These are phyloP conservation scores for Spodoptera exigua DNA, from an alignment of 2,888 invertebrate genomes.

Conservation along the genomic window DNA sequence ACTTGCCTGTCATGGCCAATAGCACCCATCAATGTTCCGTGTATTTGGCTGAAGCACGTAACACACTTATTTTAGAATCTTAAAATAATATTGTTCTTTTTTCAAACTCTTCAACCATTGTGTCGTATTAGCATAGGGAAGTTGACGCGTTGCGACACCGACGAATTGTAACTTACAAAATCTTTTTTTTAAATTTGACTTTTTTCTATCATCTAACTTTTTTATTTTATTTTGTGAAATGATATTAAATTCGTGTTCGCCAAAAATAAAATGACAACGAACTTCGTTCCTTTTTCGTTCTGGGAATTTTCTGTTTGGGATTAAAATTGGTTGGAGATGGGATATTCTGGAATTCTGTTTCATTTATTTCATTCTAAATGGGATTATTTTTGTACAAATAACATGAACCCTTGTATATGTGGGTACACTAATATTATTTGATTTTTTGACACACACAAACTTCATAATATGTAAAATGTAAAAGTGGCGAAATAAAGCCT, in stretches of 20 bases:
- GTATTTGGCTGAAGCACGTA: constrained; percentile 82
- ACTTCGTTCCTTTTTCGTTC: no score
- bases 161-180: constrained; percentile 54
- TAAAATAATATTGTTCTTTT: constrained; percentile 67
- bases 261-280: background rate
- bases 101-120: constrained; percentile 49
- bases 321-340: no score
- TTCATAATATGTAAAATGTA: no score
- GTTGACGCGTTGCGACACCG: constrained; percentile 57
- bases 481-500: constrained; percentile 15
- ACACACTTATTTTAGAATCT: constrained; percentile 80
- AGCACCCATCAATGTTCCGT: constrained; percentile 85
- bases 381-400: no score
- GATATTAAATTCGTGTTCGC: constrained; percentile 1
- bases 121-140: constrained; percentile 55
- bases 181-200: constrained; percentile 12
- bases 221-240: constrained; percentile 15
- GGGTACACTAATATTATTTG: no score
- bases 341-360: no score
- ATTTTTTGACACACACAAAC: no score
- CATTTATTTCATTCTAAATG: no score
- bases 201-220: constrained; percentile 1
- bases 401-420: no score
- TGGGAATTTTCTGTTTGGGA: no score
- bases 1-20: constrained; percentile 84